A percentile compares a stretch with the other conserved stretches of the same genome.
phyloP scores from a whole-genome alignment of 1,140 invertebrate species.

The Drosophila sp. region DNA sequence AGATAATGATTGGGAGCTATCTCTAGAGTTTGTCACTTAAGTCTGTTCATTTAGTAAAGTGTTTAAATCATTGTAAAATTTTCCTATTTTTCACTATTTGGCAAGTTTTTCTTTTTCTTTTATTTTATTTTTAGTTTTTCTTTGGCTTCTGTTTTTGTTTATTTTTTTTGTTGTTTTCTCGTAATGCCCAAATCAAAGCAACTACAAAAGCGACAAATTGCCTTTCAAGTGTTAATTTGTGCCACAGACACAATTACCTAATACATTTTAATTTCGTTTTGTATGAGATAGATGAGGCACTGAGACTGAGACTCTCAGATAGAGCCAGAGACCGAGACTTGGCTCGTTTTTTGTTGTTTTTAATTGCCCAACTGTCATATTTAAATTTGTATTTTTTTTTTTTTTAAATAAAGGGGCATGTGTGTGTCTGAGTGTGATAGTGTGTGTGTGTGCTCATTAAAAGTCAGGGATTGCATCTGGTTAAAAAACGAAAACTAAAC shows the following conservation, averaged over 20 bases:
- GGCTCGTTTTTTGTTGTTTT: slow-evolving; percentile 34
- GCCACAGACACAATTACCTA: slow-evolving; percentile 79
- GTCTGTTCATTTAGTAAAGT: not conserved
- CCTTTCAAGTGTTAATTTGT: slow-evolving; percentile 76
- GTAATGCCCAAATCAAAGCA: slow-evolving; percentile 37
- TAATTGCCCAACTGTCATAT: slow-evolving; percentile 56
- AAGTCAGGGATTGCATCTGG: slow-evolving; percentile 49
- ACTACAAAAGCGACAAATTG: slow-evolving; percentile 65
- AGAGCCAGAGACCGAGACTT: slow-evolving; percentile 29
- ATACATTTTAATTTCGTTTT: slow-evolving; percentile 76
- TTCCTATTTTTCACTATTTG: too few relatives aligned
- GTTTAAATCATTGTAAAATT: not conserved
- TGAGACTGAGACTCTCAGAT: slow-evolving; percentile 26
- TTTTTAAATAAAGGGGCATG: slow-evolving; percentile 31
- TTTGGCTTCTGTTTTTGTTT: slow-evolving; percentile 13
- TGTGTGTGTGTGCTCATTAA: slow-evolving; percentile 50
- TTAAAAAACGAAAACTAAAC: slow-evolving; percentile 11
- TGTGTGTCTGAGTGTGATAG: not conserved
- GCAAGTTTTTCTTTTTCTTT: not conserved
- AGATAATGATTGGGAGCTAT: not conserved
- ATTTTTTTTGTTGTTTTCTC: slow-evolving; percentile 17
- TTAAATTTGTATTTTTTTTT: not conserved
- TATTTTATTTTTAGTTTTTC: slow-evolving; percentile 1
- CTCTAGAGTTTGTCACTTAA: not conserved
- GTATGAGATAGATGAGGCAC: slow-evolving; percentile 34